phyloP scores from a whole-genome alignment of 2,113 vertebrate species.

The Callorhinus ursinus region DNA sequence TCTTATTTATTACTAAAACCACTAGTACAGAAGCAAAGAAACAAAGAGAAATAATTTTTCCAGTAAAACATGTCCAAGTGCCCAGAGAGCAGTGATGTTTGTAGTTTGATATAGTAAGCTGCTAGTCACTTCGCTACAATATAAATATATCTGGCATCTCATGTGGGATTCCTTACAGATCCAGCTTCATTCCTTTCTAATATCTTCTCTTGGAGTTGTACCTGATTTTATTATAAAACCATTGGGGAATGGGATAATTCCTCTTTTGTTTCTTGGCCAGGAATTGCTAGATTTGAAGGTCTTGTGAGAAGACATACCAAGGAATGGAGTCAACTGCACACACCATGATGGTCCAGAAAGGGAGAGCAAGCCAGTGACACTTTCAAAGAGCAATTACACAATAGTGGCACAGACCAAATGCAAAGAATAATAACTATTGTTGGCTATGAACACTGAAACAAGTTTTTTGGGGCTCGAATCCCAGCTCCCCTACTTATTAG shows the following conservation, averaged over 20 bases:
- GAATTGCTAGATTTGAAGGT: background rate
- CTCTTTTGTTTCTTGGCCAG: background rate
- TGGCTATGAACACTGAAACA: background rate
- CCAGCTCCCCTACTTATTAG: background rate
- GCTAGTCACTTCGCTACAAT: background rate
- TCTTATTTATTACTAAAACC: slow-evolving; percentile 9
- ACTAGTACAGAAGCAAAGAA: background rate
- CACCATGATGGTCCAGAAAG: background rate
- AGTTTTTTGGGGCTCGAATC: background rate
- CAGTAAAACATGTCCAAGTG: background rate
- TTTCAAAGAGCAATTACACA: background rate
- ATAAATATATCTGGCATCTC: background rate
- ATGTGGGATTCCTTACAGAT: background rate
- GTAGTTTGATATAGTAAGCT: background rate
- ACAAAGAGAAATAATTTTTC: background rate
- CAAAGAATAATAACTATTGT: background rate
- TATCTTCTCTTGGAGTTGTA: background rate
- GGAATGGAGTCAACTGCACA: background rate
- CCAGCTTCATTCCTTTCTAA: background rate
- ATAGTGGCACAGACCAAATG: background rate
- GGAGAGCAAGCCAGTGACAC: background rate
- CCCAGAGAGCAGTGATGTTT: background rate
- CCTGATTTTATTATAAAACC: background rate
- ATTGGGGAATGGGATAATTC: background rate
- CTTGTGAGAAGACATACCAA: background rate